Conservation (phyloP, 1,140 invertebrate genomes). For the Neodiprion fabricii region DNA sequence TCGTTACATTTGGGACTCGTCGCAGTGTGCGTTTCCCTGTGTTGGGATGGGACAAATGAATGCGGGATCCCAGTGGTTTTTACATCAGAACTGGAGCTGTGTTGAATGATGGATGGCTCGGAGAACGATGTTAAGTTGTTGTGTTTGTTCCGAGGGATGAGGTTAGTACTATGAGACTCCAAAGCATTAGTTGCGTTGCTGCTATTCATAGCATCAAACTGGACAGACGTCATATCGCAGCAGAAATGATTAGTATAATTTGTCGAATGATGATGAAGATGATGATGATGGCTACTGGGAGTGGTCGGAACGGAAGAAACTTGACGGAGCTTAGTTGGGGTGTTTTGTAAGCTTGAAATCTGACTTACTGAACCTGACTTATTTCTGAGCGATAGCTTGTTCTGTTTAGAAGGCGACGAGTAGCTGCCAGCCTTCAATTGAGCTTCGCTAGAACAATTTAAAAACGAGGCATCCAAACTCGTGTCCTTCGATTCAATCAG, state of each 20-base stretch:
- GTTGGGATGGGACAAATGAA: constrained; percentile 27
- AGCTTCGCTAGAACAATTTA: constrained; percentile 37
- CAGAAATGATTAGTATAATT: constrained; percentile 35
- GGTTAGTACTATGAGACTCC: constrained; percentile 38
- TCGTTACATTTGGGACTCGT: constrained; percentile 26
- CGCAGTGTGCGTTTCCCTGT: constrained; percentile 30
- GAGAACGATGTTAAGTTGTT: constrained; percentile 39
- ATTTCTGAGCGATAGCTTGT: constrained; percentile 34
- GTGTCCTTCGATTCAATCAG: constrained; percentile 57
- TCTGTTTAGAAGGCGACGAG: constrained; percentile 20
- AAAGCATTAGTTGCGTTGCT: constrained; percentile 13
- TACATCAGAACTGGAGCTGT: constrained; percentile 19
- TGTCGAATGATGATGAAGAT: constrained; percentile 19
- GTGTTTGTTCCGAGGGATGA: constrained; percentile 40
- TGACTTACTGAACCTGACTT: constrained; percentile 44
- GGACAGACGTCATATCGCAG: constrained; percentile 21
- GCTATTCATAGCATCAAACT: constrained; percentile 5
- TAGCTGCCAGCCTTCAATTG: constrained; percentile 18
- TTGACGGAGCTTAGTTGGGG: constrained; percentile 38
- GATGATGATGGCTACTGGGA: constrained; percentile 33
- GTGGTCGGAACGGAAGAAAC: constrained; percentile 48
- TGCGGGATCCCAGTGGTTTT: constrained; percentile 40
- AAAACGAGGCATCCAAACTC: constrained; percentile 38
- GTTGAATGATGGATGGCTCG: constrained; percentile 32
- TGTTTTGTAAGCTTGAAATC: constrained; percentile 38